Conservation (phyloP, 2,888 invertebrate genomes). For the Tachina lurida region DNA sequence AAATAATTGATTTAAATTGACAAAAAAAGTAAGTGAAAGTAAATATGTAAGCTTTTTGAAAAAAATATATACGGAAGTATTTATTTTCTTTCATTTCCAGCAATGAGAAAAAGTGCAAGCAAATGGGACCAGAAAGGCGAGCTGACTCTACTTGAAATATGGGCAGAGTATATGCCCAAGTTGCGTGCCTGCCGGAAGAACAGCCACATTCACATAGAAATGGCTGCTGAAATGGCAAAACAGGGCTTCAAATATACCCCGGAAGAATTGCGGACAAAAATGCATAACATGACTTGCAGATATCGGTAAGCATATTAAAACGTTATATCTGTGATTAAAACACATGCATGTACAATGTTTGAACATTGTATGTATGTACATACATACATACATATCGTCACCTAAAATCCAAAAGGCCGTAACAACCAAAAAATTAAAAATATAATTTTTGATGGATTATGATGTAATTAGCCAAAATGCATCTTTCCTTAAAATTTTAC, state of each 20-base stretch:
- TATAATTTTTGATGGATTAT: too few species aligned
- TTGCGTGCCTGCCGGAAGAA: not conserved
- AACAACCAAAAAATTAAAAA: too few species aligned
- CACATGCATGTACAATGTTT: not conserved
- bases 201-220: constrained; percentile 12
- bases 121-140: constrained; percentile 6
- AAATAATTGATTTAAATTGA: too few species aligned
- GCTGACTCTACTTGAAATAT: not conserved
- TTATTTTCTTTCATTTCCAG: not conserved
- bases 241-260: constrained; percentile 5
- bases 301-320: constrained; percentile 19
- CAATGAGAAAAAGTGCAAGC: constrained; percentile 28
- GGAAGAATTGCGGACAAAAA: constrained; percentile 21
- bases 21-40: too few species aligned
- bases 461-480: too few species aligned
- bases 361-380: too few species aligned
- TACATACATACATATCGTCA: too few species aligned
- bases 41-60: too few species aligned
- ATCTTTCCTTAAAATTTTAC: too few species aligned
- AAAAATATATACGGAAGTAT: not conserved
- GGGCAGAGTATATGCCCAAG: not conserved
- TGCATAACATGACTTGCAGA: constrained; percentile 32
- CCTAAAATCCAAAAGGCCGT: too few species aligned
- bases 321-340: too few species aligned
- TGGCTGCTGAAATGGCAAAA: not conserved